A percentile compares a stretch with the other conserved stretches of the same genome.
These are phyloP conservation scores for Drosophila tropicalis DNA, from an alignment of 1,140 invertebrate species.

Conservation along the genomic window DNA sequence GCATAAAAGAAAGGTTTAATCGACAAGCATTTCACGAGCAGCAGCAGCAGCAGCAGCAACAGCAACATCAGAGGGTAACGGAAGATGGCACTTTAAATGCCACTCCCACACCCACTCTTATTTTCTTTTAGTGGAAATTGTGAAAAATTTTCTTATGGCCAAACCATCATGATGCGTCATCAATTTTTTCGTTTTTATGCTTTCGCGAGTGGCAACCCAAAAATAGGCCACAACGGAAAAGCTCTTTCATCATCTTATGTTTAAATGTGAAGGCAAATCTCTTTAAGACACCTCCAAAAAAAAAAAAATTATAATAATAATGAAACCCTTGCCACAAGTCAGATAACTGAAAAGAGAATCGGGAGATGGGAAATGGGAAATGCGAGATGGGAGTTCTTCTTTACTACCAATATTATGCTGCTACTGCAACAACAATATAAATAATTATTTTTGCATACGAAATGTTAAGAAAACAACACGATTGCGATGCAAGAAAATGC, in stretches of 20 bases:
- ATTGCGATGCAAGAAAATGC: conserved; percentile 54
- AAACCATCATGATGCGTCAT: conserved; percentile 62
- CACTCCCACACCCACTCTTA: not conserved
- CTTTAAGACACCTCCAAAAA: not conserved
- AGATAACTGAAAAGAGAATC: not conserved
- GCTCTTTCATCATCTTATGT: not conserved
- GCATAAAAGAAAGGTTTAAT: conserved; percentile 80
- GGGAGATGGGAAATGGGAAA: not conserved
- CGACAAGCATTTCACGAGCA: conserved; percentile 54
- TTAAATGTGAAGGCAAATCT: not conserved
- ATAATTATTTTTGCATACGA: conserved; percentile 80
- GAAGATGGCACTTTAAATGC: conserved; percentile 48
- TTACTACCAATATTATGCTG: not conserved
- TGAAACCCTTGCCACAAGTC: conserved; percentile 4
- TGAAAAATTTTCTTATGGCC: conserved; percentile 55
- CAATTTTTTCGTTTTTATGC: conserved; percentile 63
- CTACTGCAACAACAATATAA: conserved; percentile 70
- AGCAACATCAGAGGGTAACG: conserved; percentile 22
- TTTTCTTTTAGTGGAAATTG: conserved; percentile 66
- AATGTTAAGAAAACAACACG: conserved; percentile 74
- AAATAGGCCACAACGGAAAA: not conserved
- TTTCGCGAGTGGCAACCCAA: conserved; percentile 7
- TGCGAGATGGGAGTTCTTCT: too few species aligned
- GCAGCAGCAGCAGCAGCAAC: conserved; percentile 16
- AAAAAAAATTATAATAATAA: not conserved